Conservation (phyloP, 2,888 invertebrate genomes). For the Ditula angustiorana region DNA sequence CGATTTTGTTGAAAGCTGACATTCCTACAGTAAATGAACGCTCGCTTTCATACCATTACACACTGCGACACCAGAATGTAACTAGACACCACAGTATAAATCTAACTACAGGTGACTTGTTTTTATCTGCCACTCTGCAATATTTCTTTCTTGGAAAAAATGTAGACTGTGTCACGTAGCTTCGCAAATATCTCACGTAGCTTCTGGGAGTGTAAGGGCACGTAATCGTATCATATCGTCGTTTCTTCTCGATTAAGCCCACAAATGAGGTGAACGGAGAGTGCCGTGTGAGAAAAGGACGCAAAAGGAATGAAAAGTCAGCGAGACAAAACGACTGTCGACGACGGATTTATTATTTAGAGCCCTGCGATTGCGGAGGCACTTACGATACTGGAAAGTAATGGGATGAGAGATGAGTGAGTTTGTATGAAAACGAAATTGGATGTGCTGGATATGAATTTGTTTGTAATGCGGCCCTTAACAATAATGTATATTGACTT, state of each 20-base stretch:
- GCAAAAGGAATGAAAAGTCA: conserved; percentile 46
- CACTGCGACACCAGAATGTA: conserved; percentile 9
- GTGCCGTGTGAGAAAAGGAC: conserved; percentile 64
- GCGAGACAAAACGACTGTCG: conserved; percentile 36
- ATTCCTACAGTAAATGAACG: conserved; percentile 55
- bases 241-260: conserved; percentile 69
- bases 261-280: conserved; percentile 68
- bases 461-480: background rate
- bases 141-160: rapidly evolving
- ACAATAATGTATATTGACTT: background rate
- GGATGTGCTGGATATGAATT: background rate
- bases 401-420: conserved; percentile 8
- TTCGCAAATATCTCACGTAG: conserved; percentile 13
- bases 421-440: conserved; percentile 4
- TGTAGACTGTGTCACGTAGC: conserved; percentile 45
- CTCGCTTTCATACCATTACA: conserved; percentile 46
- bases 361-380: conserved; percentile 7
- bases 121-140: conserved; percentile 16
- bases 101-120: background rate
- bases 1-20: conserved; percentile 53
- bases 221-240: conserved; percentile 68
- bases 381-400: conserved; percentile 25
- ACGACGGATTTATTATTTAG: conserved; percentile 39
- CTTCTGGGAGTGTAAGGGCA: conserved; percentile 47
- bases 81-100: conserved; percentile 45